Conservation (phyloP, 2,113 vertebrate species). For the Istiophorus platypterus region DNA sequence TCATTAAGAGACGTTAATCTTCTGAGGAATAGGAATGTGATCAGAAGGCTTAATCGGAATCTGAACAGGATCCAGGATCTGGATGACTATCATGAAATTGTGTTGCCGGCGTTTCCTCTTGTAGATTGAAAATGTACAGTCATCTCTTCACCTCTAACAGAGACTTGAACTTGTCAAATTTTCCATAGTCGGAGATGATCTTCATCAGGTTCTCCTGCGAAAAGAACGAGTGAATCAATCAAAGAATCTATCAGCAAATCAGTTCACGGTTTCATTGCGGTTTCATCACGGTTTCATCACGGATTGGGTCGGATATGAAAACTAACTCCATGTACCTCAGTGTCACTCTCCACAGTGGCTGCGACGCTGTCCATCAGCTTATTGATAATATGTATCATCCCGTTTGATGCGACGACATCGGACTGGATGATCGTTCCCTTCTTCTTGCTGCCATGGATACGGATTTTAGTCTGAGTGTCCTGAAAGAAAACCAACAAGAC, state of each 20-base stretch:
- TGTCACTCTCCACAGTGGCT: constrained; percentile 85
- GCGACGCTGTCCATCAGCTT: constrained; percentile 88
- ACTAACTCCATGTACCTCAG: constrained; percentile 78
- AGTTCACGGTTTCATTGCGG: too few relatives aligned
- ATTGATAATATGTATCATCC: constrained; percentile 91
- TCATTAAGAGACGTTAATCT: neutral
- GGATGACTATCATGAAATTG: too few relatives aligned
- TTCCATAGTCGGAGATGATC: constrained; percentile 86
- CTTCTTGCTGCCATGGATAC: constrained; percentile 87
- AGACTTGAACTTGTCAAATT: constrained; percentile 86
- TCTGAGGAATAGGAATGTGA: neutral
- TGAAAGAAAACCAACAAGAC: constrained; percentile 4
- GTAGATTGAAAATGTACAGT: neutral
- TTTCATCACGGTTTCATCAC: too few relatives aligned
- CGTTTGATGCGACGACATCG: constrained; percentile 90
- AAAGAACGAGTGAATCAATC: constrained; percentile 26
- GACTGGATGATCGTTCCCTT: constrained; percentile 85
- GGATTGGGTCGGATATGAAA: too few relatives aligned
- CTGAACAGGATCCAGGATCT: too few relatives aligned
- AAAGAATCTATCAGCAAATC: neutral
- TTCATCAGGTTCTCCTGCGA: constrained; percentile 89
- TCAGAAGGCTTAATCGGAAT: too few relatives aligned
- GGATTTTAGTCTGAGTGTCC: constrained; percentile 81
- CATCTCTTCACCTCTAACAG: constrained; percentile 86
- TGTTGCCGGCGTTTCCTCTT: too few relatives aligned